Evolutionary conservation across 1,140 invertebrate species (phyloP).

Genomic region (Meteorus sp.): DNA sequence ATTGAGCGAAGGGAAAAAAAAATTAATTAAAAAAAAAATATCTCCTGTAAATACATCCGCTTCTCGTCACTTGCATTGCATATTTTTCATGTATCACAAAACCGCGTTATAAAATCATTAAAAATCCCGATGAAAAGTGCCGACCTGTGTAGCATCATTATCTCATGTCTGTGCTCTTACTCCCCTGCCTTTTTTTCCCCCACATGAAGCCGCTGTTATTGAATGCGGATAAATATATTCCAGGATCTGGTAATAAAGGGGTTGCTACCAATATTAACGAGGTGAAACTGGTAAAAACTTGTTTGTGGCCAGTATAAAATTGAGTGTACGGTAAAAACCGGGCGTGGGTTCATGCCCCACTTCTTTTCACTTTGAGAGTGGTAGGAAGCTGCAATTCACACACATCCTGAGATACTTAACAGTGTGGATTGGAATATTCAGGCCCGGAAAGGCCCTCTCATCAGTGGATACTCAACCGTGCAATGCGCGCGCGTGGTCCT

Average conservation of each 20-base stretch:
- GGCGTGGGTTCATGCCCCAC: not conserved
- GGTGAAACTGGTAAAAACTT: constrained; percentile 16
- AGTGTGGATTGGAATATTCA: no score
- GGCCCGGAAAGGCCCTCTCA: no score
- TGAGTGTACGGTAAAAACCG: not conserved
- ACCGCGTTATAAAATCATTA: constrained; percentile 30
- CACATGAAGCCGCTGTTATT: not conserved
- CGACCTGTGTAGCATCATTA: not conserved
- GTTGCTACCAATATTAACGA: constrained; percentile 24
- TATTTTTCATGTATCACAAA: no score
- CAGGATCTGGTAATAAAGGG: constrained; percentile 26
- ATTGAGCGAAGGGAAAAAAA: not conserved
- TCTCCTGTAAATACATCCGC: constrained; percentile 1
- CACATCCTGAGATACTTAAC: no score
- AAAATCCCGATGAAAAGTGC: no score
- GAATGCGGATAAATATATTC: not conserved
- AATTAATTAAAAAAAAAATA: no score
- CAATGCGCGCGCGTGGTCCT: no score
- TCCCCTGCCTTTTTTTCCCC: not conserved
- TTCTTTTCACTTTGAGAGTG: no score
- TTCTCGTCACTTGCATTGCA: not conserved
- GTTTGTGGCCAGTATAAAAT: not conserved
- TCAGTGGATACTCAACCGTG: no score
- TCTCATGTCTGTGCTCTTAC: constrained; percentile 14
- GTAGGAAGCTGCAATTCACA: no score